Conservation (phyloP, 2,888 invertebrate species). For the Caenorhabditis macrosperma region DNA sequence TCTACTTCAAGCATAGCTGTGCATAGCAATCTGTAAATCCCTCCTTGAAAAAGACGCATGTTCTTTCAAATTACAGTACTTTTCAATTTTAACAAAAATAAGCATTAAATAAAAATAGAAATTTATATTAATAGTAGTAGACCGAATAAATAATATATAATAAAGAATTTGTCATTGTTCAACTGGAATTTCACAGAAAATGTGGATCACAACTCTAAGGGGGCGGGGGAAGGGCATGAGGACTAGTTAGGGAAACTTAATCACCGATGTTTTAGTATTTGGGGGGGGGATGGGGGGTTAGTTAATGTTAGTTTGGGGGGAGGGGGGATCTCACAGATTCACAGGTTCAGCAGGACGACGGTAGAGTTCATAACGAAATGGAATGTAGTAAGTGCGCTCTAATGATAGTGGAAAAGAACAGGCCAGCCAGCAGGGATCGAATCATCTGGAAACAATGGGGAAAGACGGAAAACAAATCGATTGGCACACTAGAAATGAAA, state of each 20-base stretch:
- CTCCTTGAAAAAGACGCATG: too few species aligned
- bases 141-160: too few species aligned
- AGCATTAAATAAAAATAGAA: too few species aligned
- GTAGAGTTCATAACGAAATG: not conserved
- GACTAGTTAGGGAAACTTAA: not conserved
- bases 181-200: not conserved
- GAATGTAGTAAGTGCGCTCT: slow-evolving; percentile 16
- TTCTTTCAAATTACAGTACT: too few species aligned
- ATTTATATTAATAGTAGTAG: too few species aligned
- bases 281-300: not conserved
- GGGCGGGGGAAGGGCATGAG: not conserved
- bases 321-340: not conserved
- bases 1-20: too few species aligned
- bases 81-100: too few species aligned
- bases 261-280: not conserved
- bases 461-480: slow-evolving; percentile 22
- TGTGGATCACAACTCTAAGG: not conserved
- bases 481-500: slow-evolving; percentile 20
- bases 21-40: too few species aligned
- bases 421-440: slow-evolving; percentile 15
- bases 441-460: slow-evolving; percentile 6
- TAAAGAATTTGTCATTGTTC: not conserved
- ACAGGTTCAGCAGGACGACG: not conserved
- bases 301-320: too few species aligned
- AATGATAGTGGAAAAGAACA: slow-evolving; percentile 15